A percentile compares a stretch with the other conserved stretches of the same genome.
Conservation (phyloP, 2,888 invertebrate species). For the Xylocampa areola region DNA sequence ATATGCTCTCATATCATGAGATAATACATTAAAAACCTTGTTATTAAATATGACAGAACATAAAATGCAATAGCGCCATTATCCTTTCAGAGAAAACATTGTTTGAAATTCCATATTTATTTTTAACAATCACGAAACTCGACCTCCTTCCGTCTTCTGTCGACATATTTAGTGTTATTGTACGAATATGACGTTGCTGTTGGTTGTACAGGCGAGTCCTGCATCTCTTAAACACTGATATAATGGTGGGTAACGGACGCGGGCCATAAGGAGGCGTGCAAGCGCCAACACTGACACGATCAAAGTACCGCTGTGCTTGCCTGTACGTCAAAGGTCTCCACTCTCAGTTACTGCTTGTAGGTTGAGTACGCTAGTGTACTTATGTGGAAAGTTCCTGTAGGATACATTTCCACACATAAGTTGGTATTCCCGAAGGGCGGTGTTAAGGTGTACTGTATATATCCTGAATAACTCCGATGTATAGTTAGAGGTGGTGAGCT, state of each 20-base stretch:
- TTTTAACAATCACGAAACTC: slow-evolving; percentile 31
- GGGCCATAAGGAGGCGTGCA: slow-evolving; percentile 59
- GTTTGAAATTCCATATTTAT: slow-evolving; percentile 36
- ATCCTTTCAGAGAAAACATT: neutral
- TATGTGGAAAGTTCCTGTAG: neutral
- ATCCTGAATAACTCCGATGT: too few relatives aligned
- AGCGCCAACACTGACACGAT: slow-evolving; percentile 71
- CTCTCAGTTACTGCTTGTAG: slow-evolving; percentile 47
- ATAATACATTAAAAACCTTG: neutral
- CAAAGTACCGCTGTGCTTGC: slow-evolving; percentile 71
- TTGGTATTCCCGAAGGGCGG: too few relatives aligned
- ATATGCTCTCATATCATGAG: neutral
- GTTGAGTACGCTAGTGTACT: slow-evolving; percentile 41
- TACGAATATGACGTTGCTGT: slow-evolving; percentile 36
- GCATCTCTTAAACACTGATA: slow-evolving; percentile 30
- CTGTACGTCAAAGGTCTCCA: slow-evolving; percentile 56
- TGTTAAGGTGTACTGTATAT: too few relatives aligned
- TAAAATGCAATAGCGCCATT: neutral
- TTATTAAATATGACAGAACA: neutral
- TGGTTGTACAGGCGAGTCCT: slow-evolving; percentile 29
- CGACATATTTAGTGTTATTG: slow-evolving; percentile 51
- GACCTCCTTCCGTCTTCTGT: slow-evolving; percentile 12
- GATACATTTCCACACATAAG: neutral
- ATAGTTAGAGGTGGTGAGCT: too few relatives aligned
- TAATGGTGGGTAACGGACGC: slow-evolving; percentile 47